phyloP scores from a whole-genome alignment of 2,888 invertebrate species.

The Philereme vetulata region DNA sequence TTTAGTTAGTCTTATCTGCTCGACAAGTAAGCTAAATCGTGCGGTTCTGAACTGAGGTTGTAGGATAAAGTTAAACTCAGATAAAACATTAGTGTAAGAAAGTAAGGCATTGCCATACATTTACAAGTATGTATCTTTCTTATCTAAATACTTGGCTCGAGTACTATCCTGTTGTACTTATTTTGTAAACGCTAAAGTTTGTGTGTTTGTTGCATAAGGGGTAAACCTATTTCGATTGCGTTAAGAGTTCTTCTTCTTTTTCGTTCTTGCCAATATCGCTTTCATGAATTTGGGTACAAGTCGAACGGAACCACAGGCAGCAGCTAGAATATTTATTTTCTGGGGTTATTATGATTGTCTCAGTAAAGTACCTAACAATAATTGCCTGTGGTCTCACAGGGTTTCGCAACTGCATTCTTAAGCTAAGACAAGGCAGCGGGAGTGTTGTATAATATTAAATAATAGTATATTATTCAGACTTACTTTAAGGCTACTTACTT shows the following conservation, averaged over 20 bases:
- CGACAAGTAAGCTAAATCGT: no score
- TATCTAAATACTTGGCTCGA: slow-evolving; percentile 4
- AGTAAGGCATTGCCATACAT: slow-evolving; percentile 1
- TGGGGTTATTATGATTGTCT: slow-evolving; percentile 17
- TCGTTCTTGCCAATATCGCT: no score
- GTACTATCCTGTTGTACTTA: background rate
- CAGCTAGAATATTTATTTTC: slow-evolving; percentile 2
- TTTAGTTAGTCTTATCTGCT: no score
- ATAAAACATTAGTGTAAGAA: background rate
- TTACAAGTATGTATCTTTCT: slow-evolving; percentile 4
- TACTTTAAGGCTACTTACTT: background rate
- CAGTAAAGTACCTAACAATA: slow-evolving; percentile 18
- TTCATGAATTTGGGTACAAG: no score
- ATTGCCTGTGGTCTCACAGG: slow-evolving; percentile 22
- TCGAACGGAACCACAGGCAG: no score
- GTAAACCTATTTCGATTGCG: no score
- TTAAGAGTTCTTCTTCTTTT: no score
- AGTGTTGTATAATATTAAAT: slow-evolving; percentile 26
- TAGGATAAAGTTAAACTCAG: background rate
- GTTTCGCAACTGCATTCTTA: slow-evolving; percentile 32
- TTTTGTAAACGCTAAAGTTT: background rate
- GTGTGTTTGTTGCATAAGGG: no score
- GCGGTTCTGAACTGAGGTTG: background rate
- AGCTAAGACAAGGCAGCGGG: slow-evolving; percentile 14
- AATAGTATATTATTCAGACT: slow-evolving; percentile 10